Percentiles rank a stretch among this genome's conserved stretches.
These are phyloP conservation scores for Hemicentrotus pulcherrimus DNA, from an alignment of 35 echinoderm and acorn worm genomes.

Conservation along the genomic window DNA sequence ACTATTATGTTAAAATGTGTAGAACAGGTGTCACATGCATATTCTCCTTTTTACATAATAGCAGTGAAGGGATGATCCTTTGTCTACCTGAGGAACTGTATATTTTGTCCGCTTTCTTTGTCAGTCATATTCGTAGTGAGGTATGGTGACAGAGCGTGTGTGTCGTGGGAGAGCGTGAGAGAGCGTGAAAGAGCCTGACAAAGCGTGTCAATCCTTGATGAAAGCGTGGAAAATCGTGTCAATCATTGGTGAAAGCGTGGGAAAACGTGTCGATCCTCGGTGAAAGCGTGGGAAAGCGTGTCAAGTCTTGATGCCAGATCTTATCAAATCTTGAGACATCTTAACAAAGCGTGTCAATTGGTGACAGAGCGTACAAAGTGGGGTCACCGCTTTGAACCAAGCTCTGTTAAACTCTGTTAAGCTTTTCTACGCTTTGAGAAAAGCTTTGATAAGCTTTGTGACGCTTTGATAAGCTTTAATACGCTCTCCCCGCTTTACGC, in stretches of 20 bases:
- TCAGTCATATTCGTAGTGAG: too few relatives aligned
- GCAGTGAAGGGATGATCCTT: too few relatives aligned
- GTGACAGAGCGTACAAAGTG: background rate
- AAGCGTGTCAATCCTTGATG: constrained; percentile 34
- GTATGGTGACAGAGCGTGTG: constrained; percentile 7
- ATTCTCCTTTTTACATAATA: too few relatives aligned
- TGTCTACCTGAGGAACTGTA: too few relatives aligned
- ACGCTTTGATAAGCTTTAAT: too few relatives aligned
- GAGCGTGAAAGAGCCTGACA: background rate
- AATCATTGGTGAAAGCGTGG: background rate
- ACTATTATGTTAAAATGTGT: too few relatives aligned
- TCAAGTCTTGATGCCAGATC: background rate
- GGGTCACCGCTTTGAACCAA: constrained; percentile 24
- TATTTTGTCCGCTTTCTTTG: too few relatives aligned
- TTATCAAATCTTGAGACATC: constrained; percentile 24
- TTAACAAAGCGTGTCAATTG: constrained; percentile 4
- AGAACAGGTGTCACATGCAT: too few relatives aligned
- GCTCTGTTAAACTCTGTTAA: constrained; percentile 27
- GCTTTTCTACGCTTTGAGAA: too few relatives aligned
- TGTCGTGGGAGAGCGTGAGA: constrained; percentile 21
- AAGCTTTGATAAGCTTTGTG: too few relatives aligned
- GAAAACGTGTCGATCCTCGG: constrained; percentile 19
- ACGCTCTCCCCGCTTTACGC: too few relatives aligned
- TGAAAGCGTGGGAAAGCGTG: background rate
- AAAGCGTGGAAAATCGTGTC: background rate